Percentiles rank a stretch among this genome's conserved stretches.
These are phyloP conservation scores for Hippolais icterina DNA, from an alignment of 2,113 vertebrate species.

Conservation along the genomic window DNA sequence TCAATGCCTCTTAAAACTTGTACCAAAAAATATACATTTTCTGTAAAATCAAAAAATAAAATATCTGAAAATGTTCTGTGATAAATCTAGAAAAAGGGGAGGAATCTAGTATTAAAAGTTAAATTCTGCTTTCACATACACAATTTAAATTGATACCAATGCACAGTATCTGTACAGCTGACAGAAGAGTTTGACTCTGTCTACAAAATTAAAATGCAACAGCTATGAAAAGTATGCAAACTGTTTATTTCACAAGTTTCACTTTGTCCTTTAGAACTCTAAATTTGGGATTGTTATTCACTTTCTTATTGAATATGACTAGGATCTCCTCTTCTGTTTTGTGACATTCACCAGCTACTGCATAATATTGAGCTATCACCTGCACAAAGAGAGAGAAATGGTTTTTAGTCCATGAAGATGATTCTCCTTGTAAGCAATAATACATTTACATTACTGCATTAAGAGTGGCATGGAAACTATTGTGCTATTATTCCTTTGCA, in stretches of 20 bases:
- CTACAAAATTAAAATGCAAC: slow-evolving; percentile 13
- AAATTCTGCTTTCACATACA: background rate
- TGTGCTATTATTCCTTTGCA: background rate
- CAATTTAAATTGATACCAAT: background rate
- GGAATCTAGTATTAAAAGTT: background rate
- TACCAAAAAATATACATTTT: slow-evolving; percentile 75
- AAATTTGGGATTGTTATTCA: slow-evolving; percentile 89
- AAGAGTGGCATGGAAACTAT: background rate
- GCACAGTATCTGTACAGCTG: background rate
- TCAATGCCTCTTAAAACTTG: slow-evolving; percentile 58
- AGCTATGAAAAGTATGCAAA: background rate
- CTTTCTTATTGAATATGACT: slow-evolving; percentile 88
- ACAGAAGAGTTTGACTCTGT: background rate
- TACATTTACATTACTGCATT: background rate
- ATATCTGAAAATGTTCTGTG: slow-evolving; percentile 16
- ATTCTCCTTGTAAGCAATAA: background rate
- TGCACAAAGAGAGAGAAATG: slow-evolving; percentile 53
- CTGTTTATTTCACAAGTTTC: slow-evolving; percentile 80
- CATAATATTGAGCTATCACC: slow-evolving; percentile 89
- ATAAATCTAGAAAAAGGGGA: slow-evolving; percentile 7
- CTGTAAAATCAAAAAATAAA: slow-evolving; percentile 69
- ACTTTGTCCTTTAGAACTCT: slow-evolving; percentile 89
- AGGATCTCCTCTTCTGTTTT: slow-evolving; percentile 84
- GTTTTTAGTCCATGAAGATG: background rate
- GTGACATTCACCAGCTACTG: slow-evolving; percentile 72